Percentiles rank a stretch among this genome's conserved stretches.
Conservation (phyloP, 1,140 invertebrate species). For the Drosophila eugracilis region DNA sequence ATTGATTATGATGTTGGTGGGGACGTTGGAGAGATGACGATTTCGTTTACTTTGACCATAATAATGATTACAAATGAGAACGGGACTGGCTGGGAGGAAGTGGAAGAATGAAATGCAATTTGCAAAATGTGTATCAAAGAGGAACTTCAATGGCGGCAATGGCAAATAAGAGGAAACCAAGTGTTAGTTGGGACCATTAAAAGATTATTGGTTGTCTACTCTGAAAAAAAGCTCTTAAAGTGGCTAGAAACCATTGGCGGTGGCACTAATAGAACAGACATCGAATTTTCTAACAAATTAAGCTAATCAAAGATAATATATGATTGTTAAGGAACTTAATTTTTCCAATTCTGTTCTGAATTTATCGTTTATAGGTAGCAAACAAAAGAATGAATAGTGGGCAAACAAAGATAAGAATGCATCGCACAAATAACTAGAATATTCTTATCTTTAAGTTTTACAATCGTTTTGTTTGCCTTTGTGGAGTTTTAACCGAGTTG, state of each 20-base stretch:
- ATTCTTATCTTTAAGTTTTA: background rate
- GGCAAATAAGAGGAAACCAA: conserved; percentile 11
- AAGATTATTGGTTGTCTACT: conserved; percentile 16
- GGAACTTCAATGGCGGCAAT: conserved; percentile 15
- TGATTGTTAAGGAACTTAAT: background rate
- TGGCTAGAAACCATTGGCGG: too few species aligned
- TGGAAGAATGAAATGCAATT: conserved; percentile 32
- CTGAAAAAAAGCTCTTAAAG: background rate
- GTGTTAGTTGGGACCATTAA: background rate
- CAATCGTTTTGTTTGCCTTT: background rate
- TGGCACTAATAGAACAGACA: too few species aligned
- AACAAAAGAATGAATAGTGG: background rate
- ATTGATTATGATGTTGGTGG: conserved; percentile 16
- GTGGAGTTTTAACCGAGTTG: background rate
- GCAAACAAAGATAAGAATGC: background rate
- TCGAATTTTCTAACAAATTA: too few species aligned
- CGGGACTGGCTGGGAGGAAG: conserved; percentile 8
- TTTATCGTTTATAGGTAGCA: background rate
- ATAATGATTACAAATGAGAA: conserved; percentile 36
- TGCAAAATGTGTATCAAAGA: conserved; percentile 26
- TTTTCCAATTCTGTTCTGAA: too few species aligned
- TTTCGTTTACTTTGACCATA: conserved; percentile 22
- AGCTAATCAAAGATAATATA: background rate
- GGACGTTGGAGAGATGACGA: conserved; percentile 7
- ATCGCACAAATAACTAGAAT: background rate